These are phyloP conservation scores for Allacma fusca DNA, from an alignment of 2,888 invertebrate species.

Conservation along the genomic window DNA sequence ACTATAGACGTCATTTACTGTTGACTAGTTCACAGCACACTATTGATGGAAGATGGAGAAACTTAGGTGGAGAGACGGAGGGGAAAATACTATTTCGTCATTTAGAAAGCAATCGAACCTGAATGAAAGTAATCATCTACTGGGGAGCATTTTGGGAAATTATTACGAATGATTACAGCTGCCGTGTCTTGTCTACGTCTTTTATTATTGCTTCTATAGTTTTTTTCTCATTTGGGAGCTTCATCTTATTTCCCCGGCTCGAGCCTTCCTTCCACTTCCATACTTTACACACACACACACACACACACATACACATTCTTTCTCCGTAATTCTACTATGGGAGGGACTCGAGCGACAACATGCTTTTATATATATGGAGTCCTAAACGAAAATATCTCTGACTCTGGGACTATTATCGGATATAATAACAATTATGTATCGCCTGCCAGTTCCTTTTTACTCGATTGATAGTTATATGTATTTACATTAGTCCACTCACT, in stretches of 20 bases:
- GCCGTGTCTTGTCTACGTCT: slow-evolving; percentile 28
- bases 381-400: no score
- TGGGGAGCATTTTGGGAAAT: slow-evolving; percentile 44
- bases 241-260: slow-evolving; percentile 11
- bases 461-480: no score
- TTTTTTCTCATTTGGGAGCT: slow-evolving; percentile 38
- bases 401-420: no score
- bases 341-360: no score
- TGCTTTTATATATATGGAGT: no score
- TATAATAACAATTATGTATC: no score
- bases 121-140: slow-evolving; percentile 46
- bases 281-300: neutral
- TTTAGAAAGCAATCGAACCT: slow-evolving; percentile 47
- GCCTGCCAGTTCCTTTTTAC: no score
- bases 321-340: no score
- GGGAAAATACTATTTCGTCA: slow-evolving; percentile 42
- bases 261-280: neutral
- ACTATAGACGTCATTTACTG: slow-evolving; percentile 30
- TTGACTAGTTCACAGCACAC: slow-evolving; percentile 18
- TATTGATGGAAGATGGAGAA: neutral
- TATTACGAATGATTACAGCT: slow-evolving; percentile 45
- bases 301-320: neutral
- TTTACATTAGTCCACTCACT: no score
- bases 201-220: slow-evolving; percentile 35
- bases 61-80: neutral